A percentile compares a stretch with the other conserved stretches of the same genome.
phyloP scores from a whole-genome alignment of 2,113 vertebrate genomes.

The Scatophagus argus region DNA sequence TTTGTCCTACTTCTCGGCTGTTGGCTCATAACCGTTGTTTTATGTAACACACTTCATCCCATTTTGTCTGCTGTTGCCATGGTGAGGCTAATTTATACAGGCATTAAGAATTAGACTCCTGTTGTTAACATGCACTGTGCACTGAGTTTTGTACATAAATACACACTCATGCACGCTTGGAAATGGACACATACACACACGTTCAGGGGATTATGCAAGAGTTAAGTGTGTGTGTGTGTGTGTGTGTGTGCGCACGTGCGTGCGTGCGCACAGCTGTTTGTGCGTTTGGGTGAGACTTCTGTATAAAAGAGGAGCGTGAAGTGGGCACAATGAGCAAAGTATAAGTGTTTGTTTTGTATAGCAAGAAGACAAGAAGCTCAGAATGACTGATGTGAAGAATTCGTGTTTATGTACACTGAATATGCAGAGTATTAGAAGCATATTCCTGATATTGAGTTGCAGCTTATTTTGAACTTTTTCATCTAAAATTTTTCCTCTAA shows the following conservation, averaged over 20 bases:
- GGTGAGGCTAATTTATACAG: conserved; percentile 81
- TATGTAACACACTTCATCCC: conserved; percentile 79
- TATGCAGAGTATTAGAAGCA: background rate
- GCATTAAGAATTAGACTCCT: conserved; percentile 72
- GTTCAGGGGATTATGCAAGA: conserved; percentile 21
- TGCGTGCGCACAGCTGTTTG: conserved; percentile 13
- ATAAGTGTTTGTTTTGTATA: conserved; percentile 12
- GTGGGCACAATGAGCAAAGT: conserved; percentile 1
- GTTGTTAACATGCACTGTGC: conserved; percentile 61
- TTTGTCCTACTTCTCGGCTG: conserved; percentile 72
- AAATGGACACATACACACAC: background rate
- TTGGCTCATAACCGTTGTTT: conserved; percentile 78
- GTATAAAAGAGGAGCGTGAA: background rate
- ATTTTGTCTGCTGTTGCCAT: conserved; percentile 84
- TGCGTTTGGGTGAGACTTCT: background rate
- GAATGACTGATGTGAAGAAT: conserved; percentile 12
- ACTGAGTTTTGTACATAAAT: conserved; percentile 42
- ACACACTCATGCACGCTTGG: background rate
- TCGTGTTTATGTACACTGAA: conserved; percentile 11
- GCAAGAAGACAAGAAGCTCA: background rate
- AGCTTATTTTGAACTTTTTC: background rate
- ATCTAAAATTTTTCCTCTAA: background rate
- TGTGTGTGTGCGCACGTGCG: background rate
- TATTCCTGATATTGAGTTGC: background rate
- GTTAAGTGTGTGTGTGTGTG: conserved; percentile 9